These are phyloP conservation scores for Tylochromis polylepis DNA, from an alignment of 2,113 vertebrate genomes.

Conservation along the genomic window DNA sequence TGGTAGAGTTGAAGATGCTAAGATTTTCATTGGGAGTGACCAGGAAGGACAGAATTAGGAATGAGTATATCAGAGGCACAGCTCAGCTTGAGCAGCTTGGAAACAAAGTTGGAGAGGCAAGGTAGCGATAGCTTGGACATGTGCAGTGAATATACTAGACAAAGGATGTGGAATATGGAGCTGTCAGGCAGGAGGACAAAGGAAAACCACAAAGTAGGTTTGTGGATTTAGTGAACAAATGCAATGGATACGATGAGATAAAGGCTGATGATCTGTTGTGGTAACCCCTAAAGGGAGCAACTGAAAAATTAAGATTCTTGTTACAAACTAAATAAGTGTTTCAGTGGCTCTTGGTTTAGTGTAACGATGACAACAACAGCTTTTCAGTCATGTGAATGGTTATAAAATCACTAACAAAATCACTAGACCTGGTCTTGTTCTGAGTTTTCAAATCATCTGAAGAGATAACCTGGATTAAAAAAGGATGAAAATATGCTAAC, in stretches of 20 bases:
- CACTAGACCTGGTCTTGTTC: neutral
- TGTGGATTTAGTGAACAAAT: neutral
- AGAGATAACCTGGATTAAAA: neutral
- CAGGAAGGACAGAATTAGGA: neutral
- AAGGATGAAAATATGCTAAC: neutral
- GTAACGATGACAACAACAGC: neutral
- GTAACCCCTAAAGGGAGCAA: neutral
- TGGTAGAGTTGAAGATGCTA: neutral
- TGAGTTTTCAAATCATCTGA: neutral
- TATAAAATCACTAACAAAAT: neutral
- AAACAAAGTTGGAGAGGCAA: neutral
- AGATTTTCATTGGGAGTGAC: neutral
- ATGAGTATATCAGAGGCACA: neutral
- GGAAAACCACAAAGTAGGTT: neutral
- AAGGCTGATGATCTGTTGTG: neutral
- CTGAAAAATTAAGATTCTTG: neutral
- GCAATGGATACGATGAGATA: neutral
- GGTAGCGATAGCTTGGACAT: neutral
- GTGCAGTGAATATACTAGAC: neutral
- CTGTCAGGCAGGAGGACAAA: neutral
- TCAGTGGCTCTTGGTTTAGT: neutral
- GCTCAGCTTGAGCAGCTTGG: neutral
- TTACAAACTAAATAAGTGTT: neutral
- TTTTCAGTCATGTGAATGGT: neutral
- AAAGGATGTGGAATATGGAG: neutral